Evolutionary conservation across 2,797 vertebrate genomes (phyloP).

Genomic region (Cheirogaleus major): DNA sequence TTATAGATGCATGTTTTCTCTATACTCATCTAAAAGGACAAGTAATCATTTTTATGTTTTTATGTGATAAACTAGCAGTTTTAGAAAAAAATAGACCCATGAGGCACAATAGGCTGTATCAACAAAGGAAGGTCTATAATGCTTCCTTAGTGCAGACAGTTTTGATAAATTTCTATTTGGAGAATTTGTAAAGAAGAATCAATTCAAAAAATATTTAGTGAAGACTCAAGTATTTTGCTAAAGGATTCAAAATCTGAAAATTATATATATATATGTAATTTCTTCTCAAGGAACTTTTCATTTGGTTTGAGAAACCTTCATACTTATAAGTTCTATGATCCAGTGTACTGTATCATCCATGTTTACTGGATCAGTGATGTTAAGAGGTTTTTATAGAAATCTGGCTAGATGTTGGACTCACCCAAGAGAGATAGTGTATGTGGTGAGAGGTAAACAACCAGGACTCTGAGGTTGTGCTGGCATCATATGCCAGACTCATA

Average conservation of each 20-base stretch:
- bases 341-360: not conserved
- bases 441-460: not conserved
- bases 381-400: not conserved
- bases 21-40: not conserved
- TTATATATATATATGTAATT: not conserved
- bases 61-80: not conserved
- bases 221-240: not conserved
- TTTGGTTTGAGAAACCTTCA: not conserved
- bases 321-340: not conserved
- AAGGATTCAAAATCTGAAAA: not conserved
- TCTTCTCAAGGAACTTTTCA: not conserved
- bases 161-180: not conserved
- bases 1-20: not conserved
- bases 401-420: not conserved
- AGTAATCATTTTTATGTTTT: not conserved
- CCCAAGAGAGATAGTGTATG: not conserved
- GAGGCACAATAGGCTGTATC: not conserved
- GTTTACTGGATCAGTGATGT: not conserved
- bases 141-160: not conserved
- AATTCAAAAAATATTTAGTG: not conserved
- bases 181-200: not conserved
- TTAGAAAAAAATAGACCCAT: not conserved
- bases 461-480: not conserved
- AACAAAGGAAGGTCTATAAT: not conserved
- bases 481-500: not conserved